Evolutionary conservation across 2,113 vertebrate species (phyloP), one percentile per base, ranked within the genome.

Genomic region (Scortum barcoo): DNA sequence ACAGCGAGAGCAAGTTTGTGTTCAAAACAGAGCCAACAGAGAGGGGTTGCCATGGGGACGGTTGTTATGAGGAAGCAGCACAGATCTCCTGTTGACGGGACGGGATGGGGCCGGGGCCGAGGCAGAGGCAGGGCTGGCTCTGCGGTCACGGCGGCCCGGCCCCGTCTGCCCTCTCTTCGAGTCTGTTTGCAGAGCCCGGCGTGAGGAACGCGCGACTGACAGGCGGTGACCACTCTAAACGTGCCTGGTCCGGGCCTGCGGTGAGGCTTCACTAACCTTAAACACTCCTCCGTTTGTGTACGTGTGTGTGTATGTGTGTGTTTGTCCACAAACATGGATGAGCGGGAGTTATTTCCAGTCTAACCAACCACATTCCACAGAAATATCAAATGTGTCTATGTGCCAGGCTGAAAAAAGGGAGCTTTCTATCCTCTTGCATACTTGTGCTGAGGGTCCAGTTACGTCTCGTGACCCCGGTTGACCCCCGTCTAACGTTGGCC

Each of bases 21-120:
- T 88, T 92, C 80, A 87, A 88, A 90, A 92, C 92, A 92, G 78
- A 85, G 91, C 83, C 85, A 70, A 68, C 80, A 12, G 86, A 86
- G 86, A 88, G 54, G 69, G 13, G 88, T 93, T 89, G 65, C 83
- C 89, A 94, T 93, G 89, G 93, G 56, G 81, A 93, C 61, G 56
- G 91, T 85, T 92, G 93, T 92, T 92, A 91, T 75, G 84, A 89
- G 79, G 84, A 85, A 81, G 81, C 70, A 80, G 86, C 1, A 54
- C 69, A 90, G 87, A 80, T 78, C 84, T 87, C 33, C 75, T 69
- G 86, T 86, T 87, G 80, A 80, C 24, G 76, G 88, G 85, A 75
- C n/a, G 12, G 38, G 54, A 70, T 30, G 60, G 53, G 70, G 71
- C 76, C 58, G 56, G 30, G 71, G 20, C 66, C n/a, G 56, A n/a